phyloP scores from a whole-genome alignment of 2,888 invertebrate species.

The Leucozona laternaria region DNA sequence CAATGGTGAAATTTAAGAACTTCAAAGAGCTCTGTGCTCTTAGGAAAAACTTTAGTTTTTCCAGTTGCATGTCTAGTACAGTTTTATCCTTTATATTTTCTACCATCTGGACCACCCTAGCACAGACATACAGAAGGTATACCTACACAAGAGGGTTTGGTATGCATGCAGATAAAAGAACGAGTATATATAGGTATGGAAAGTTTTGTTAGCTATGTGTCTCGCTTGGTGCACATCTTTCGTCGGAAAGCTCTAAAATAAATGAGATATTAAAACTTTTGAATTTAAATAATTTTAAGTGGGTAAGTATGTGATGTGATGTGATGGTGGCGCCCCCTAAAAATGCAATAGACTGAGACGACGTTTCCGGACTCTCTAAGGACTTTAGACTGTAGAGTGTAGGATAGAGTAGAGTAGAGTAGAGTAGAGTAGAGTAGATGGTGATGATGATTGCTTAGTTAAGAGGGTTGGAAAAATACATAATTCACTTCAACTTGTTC shows the following conservation, averaged over 20 bases:
- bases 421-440: slow-evolving; percentile 23
- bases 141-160: background rate
- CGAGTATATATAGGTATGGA: background rate
- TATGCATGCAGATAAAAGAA: background rate
- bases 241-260: slow-evolving; percentile 63
- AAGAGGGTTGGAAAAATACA: slow-evolving; percentile 47
- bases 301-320: slow-evolving; percentile 59
- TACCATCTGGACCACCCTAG: slow-evolving; percentile 23
- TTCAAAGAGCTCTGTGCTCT: slow-evolving; percentile 58
- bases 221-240: slow-evolving; percentile 43
- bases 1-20: slow-evolving; percentile 70
- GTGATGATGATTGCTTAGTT: slow-evolving; percentile 69
- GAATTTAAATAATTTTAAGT: slow-evolving; percentile 76
- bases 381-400: background rate
- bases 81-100: slow-evolving; percentile 21
- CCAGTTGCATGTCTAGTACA: slow-evolving; percentile 36
- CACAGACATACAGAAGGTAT: slow-evolving; percentile 18
- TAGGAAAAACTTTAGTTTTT: slow-evolving; percentile 66
- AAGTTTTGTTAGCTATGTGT: slow-evolving; percentile 9
- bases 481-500: slow-evolving; percentile 60
- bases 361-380: slow-evolving; percentile 37
- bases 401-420: too few species aligned
- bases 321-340: slow-evolving; percentile 51
- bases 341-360: slow-evolving; percentile 57
- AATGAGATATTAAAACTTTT: slow-evolving; percentile 74